Conservation (phyloP, 2,797 vertebrate genomes). For the Sebastes variabilis region DNA sequence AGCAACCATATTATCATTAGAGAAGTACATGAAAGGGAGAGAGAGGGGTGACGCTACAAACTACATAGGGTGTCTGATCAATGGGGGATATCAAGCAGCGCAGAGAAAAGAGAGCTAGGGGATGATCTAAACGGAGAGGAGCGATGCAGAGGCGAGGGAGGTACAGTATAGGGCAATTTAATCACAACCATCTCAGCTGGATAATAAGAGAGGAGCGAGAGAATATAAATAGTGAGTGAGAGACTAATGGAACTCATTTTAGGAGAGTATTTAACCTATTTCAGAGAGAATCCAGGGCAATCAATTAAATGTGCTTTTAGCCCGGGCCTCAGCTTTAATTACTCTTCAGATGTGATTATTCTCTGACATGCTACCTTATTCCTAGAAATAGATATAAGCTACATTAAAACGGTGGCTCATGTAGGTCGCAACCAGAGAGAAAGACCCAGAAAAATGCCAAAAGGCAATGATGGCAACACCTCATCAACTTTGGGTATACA, state of each 20-base stretch:
- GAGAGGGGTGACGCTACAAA: neutral
- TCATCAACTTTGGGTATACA: neutral
- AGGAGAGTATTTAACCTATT: slow-evolving; percentile 77
- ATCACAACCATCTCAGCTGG: slow-evolving; percentile 72
- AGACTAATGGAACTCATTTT: slow-evolving; percentile 82
- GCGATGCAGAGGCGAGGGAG: slow-evolving; percentile 39
- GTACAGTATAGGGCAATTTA: slow-evolving; percentile 66
- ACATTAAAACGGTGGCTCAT: slow-evolving; percentile 29
- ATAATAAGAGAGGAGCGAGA: slow-evolving; percentile 68
- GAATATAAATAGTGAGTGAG: slow-evolving; percentile 74
- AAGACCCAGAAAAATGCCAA: neutral
- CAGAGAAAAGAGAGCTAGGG: slow-evolving; percentile 17
- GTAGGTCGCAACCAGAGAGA: neutral
- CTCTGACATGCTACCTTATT: slow-evolving; percentile 62
- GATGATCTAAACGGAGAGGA: slow-evolving; percentile 38
- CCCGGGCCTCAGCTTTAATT: slow-evolving; percentile 66
- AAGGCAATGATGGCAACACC: neutral
- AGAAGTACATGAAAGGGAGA: slow-evolving; percentile 29
- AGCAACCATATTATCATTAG: slow-evolving; percentile 37
- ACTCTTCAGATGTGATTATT: slow-evolving; percentile 71
- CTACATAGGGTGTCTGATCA: slow-evolving; percentile 47
- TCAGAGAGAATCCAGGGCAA: slow-evolving; percentile 73
- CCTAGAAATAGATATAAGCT: slow-evolving; percentile 58
- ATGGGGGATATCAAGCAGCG: slow-evolving; percentile 39
- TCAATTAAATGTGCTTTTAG: slow-evolving; percentile 79